phyloP scores from a whole-genome alignment of 2,797 vertebrate genomes.

The Nyctalus aviator region DNA sequence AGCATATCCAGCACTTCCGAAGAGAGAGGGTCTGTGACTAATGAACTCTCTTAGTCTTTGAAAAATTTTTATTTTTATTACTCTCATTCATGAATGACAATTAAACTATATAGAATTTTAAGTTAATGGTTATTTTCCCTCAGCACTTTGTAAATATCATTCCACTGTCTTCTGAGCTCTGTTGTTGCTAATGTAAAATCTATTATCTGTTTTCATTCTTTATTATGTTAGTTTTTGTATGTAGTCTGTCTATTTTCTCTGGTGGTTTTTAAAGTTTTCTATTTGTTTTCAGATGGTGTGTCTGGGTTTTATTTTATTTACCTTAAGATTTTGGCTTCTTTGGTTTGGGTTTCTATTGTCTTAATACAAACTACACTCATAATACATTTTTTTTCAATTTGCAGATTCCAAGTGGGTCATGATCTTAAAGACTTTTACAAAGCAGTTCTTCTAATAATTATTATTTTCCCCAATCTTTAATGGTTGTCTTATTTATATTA shows the following conservation, averaged over 20 bases:
- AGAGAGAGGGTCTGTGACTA: neutral
- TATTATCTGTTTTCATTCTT: neutral
- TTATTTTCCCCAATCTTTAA: neutral
- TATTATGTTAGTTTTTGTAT: neutral
- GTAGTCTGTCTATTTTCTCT: neutral
- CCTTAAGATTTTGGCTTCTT: slow-evolving; percentile 12
- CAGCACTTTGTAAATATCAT: slow-evolving; percentile 26
- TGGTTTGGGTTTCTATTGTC: neutral
- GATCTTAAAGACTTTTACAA: slow-evolving; percentile 19
- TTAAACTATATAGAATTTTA: slow-evolving; percentile 31
- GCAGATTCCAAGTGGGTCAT: neutral
- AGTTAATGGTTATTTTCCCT: slow-evolving; percentile 20
- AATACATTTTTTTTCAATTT: neutral
- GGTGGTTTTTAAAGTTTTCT: slow-evolving; percentile 37
- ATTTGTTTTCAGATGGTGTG: slow-evolving; percentile 23
- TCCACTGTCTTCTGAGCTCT: neutral
- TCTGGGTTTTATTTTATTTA: neutral
- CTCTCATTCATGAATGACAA: neutral
- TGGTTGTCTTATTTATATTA: neutral
- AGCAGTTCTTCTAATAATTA: neutral
- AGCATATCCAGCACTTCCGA: neutral
- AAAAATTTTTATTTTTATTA: slow-evolving; percentile 28
- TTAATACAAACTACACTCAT: neutral
- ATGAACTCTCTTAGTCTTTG: slow-evolving; percentile 29
- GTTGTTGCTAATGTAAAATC: neutral